phyloP scores from a whole-genome alignment of 2,797 vertebrate genomes.

The Manis javanica region DNA sequence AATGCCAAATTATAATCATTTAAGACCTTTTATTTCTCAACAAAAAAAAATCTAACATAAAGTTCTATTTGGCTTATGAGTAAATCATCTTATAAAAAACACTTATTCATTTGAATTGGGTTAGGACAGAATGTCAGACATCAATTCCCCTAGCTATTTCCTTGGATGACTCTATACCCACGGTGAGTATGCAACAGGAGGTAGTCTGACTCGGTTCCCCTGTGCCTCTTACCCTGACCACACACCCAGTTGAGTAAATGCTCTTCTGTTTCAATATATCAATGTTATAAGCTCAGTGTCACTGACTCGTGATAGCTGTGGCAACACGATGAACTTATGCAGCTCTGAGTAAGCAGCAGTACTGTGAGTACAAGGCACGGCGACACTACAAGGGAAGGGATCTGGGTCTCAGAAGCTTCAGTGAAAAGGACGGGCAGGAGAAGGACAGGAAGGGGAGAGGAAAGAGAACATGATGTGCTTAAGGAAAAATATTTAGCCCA shows the following conservation, averaged over 20 bases:
- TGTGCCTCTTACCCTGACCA: not conserved
- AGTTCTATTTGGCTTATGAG: not conserved
- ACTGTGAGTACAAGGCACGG: not conserved
- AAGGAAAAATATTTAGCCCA: not conserved
- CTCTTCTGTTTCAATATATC: not conserved
- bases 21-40: not conserved
- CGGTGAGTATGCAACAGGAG: not conserved
- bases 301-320: not conserved
- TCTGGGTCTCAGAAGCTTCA: not conserved
- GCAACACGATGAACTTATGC: not conserved
- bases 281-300: not conserved
- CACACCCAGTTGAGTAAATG: too few species aligned
- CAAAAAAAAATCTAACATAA: not conserved
- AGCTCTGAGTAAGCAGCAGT: not conserved
- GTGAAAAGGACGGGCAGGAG: not conserved
- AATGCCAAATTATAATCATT: not conserved
- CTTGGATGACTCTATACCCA: not conserved
- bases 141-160: not conserved
- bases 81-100: not conserved
- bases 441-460: not conserved
- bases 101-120: not conserved
- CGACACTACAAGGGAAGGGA: not conserved
- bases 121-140: not conserved
- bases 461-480: not conserved
- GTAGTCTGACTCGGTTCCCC: not conserved